Conservation (phyloP, 2,888 invertebrate genomes). For the Vanessa cardui region DNA sequence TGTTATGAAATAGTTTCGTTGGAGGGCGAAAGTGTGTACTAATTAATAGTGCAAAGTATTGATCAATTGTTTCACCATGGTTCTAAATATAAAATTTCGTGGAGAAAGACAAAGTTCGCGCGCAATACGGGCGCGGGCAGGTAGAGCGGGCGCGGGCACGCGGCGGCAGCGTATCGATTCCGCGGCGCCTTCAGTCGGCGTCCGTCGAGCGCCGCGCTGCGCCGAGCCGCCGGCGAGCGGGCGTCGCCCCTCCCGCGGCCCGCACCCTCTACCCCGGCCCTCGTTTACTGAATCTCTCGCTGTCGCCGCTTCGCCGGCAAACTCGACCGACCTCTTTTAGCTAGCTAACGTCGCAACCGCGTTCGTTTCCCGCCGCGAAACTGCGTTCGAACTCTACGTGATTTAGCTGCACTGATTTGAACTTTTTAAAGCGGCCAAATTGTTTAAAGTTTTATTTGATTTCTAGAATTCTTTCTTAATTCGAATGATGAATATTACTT, state of each 20-base stretch:
- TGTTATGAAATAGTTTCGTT: constrained; percentile 26
- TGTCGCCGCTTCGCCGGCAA: constrained; percentile 78
- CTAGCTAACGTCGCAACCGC: constrained; percentile 78
- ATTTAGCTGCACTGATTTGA: constrained; percentile 27
- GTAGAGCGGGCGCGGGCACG: constrained; percentile 65
- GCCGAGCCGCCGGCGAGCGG: constrained; percentile 78
- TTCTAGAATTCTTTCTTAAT: constrained; percentile 1
- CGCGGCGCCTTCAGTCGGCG: constrained; percentile 80
- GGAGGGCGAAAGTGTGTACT: constrained; percentile 65
- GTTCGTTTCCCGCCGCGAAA: constrained; percentile 75
- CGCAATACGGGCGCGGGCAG: constrained; percentile 78
- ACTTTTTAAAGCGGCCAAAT: constrained; percentile 26
- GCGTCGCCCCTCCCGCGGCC: constrained; percentile 55
- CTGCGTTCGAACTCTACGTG: constrained; percentile 64
- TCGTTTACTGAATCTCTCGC: constrained; percentile 61
- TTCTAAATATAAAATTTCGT: constrained; percentile 82
- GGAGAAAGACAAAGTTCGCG: constrained; percentile 82
- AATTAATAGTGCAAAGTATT: constrained; percentile 81
- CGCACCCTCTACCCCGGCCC: constrained; percentile 41
- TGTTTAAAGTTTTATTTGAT: constrained; percentile 17
- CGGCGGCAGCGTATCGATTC: constrained; percentile 79
- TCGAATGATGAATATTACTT: constrained; percentile 11
- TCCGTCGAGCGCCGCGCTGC: constrained; percentile 81
- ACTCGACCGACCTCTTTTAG: constrained; percentile 81
- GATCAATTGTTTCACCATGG: constrained; percentile 81